Conservation (phyloP, 2,113 vertebrate genomes). For the Chaetodon auriga region DNA sequence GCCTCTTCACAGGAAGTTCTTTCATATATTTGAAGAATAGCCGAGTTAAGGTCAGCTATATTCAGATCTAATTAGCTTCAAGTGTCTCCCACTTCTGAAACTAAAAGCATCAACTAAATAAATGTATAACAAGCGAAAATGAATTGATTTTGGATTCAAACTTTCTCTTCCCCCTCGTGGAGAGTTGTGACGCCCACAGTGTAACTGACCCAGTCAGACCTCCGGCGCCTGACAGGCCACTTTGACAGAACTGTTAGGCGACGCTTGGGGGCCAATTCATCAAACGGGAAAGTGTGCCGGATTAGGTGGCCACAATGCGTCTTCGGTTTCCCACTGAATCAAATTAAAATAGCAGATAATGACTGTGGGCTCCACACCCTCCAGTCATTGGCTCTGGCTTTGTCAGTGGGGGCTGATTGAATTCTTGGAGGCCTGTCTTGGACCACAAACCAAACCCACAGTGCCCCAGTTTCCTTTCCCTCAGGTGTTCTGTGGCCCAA, state of each 20-base stretch:
- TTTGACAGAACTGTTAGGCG: conserved; percentile 45
- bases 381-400: conserved; percentile 59
- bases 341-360: conserved; percentile 74
- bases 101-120: neutral
- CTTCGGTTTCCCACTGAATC: conserved; percentile 59
- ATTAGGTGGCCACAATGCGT: conserved; percentile 53
- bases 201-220: conserved; percentile 16
- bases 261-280: conserved; percentile 56
- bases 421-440: conserved; percentile 48
- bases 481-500: conserved; percentile 33
- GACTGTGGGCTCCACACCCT: conserved; percentile 56
- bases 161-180: neutral
- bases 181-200: conserved; percentile 4
- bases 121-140: neutral
- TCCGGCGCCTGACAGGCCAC: conserved; percentile 28
- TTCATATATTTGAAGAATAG: conserved; percentile 7
- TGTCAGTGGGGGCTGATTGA: conserved; percentile 56
- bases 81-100: conserved; percentile 2
- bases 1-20: neutral
- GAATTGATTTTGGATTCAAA: neutral
- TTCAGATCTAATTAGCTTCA: conserved; percentile 37
- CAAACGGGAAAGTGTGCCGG: conserved; percentile 44
- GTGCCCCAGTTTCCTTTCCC: conserved; percentile 58
- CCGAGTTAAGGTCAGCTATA: conserved; percentile 8
- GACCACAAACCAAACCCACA: conserved; percentile 50